phyloP scores from a whole-genome alignment of 2,113 vertebrate species.

The Muntiacus muntjak region DNA sequence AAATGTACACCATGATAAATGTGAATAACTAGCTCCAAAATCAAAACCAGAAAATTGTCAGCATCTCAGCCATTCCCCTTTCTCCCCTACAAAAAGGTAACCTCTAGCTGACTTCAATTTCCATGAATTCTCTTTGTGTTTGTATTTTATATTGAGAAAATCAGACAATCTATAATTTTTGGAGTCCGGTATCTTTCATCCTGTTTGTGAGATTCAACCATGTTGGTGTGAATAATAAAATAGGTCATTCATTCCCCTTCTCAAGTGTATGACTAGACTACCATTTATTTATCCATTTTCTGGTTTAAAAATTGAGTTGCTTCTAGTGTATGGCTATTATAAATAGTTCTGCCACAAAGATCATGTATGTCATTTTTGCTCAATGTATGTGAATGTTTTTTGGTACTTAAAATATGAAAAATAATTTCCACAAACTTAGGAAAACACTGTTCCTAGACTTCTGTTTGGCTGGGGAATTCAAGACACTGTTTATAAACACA shows the following conservation, averaged over 20 bases:
- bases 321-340: background rate
- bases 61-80: fast-evolving
- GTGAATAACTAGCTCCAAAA: fast-evolving
- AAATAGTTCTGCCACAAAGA: background rate
- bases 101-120: background rate
- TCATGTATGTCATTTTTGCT: background rate
- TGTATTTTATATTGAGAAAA: background rate
- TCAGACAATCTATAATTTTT: background rate
- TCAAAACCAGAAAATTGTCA: background rate
- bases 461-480: background rate
- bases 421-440: background rate
- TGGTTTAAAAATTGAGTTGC: background rate
- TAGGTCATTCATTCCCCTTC: background rate
- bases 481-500: background rate
- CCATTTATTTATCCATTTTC: background rate
- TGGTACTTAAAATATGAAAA: background rate
- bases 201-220: background rate
- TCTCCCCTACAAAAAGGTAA: background rate
- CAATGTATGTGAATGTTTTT: background rate
- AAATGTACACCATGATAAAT: background rate
- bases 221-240: background rate
- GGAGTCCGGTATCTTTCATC: background rate
- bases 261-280: background rate
- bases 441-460: background rate
- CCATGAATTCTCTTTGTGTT: background rate